A percentile compares a stretch with the other conserved stretches of the same genome.
Conservation (phyloP, 2,113 vertebrate species). For the Peromyscus maniculatus region DNA sequence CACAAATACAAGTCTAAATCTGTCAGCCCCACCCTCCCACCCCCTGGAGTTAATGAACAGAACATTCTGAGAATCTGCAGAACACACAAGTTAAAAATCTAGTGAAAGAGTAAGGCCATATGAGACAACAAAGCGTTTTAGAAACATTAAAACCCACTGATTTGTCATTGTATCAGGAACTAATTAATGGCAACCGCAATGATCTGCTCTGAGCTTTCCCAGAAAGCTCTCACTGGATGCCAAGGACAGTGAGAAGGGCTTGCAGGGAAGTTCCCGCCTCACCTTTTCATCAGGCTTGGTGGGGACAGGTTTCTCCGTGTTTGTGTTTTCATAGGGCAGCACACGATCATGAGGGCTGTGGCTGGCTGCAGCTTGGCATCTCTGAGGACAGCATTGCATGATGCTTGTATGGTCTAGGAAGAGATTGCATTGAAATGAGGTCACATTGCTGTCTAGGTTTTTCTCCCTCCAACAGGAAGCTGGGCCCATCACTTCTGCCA, state of each 20-base stretch:
- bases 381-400: neutral
- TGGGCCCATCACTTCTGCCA: neutral
- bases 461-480: neutral
- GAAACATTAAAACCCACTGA: neutral
- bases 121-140: neutral
- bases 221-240: neutral
- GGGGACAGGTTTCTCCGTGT: neutral
- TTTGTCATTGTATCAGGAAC: neutral
- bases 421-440: neutral
- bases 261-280: neutral
- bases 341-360: neutral
- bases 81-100: neutral
- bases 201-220: neutral
- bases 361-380: conserved; percentile 34
- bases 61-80: neutral
- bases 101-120: neutral
- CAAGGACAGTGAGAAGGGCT: neutral
- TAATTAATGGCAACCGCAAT: accelerated
- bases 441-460: neutral
- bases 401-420: conserved; percentile 64
- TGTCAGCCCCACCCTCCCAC: neutral
- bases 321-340: neutral
- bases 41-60: neutral
- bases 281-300: conserved; percentile 74
- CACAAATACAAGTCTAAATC: neutral